Evolutionary conservation across 2,888 invertebrate species (phyloP).

Genomic region (Slavum lentiscoides): DNA sequence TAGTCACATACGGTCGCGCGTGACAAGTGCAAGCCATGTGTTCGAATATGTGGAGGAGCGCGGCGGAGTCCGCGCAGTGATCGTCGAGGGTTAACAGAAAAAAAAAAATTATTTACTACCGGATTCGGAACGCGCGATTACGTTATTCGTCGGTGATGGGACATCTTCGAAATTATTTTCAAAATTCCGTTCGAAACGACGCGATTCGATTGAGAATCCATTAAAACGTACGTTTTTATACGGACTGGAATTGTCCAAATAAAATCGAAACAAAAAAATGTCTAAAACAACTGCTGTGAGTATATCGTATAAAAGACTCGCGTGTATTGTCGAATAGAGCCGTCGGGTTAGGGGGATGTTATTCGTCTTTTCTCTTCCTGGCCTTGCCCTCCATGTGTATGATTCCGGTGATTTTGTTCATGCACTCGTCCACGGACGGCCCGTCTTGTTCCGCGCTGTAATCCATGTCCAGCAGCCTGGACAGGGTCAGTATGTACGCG

Average conservation of each 20-base stretch:
- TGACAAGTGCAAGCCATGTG: constrained; percentile 50
- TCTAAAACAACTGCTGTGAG: too few relatives aligned
- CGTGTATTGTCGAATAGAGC: too few relatives aligned
- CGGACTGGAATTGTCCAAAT: too few relatives aligned
- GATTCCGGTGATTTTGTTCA: constrained; percentile 85
- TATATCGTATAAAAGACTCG: too few relatives aligned
- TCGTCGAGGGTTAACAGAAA: constrained; percentile 1
- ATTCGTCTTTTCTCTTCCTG: constrained; percentile 78
- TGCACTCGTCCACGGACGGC: constrained; percentile 73
- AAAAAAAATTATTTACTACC: not conserved
- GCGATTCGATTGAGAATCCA: too few relatives aligned
- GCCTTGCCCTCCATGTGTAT: constrained; percentile 91
- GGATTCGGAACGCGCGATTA: not conserved
- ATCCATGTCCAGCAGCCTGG: constrained; percentile 74
- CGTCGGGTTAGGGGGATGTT: too few relatives aligned
- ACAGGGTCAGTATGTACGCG: constrained; percentile 87
- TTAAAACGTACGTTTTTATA: too few relatives aligned
- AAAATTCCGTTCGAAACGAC: not conserved
- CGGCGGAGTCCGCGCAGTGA: constrained; percentile 1
- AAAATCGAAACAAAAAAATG: too few relatives aligned
- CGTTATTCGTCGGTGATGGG: not conserved
- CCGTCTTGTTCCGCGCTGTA: constrained; percentile 66
- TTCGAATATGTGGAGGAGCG: constrained; percentile 33
- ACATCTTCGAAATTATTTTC: not conserved
- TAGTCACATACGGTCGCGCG: not conserved